Evolutionary conservation across 2,797 vertebrate species (phyloP), one percentile per base, ranked within the genome.

Genomic region (Ispidina picta): DNA sequence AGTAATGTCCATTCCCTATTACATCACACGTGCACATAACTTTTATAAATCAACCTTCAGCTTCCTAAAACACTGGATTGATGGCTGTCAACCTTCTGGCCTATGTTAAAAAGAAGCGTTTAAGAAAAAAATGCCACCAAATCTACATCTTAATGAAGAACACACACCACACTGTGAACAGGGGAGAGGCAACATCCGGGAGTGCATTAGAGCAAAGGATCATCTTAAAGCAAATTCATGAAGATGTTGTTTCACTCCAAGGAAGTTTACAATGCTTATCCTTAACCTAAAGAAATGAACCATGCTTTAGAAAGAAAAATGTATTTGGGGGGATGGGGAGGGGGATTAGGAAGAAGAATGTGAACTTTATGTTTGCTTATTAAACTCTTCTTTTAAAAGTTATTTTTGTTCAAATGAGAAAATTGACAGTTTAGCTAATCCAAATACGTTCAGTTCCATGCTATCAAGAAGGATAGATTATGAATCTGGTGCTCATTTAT

Each of bases 381-480:
- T 93, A 93, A 93, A 85, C 62, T 69, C 83, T 69, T 54, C 35
- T 90, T 91, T 80, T 74, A 68, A 60, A 90, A 86, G 28, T 64
- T 86, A 77, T 78, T 89, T 91, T 62, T 92, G 33, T 69, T 88
- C 54, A 93, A 90, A 64, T 29, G 49, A 90, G 31, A 70, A 19
- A 70, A 33, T 79, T 92, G 64, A 77, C 80, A 79, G 55, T 76
- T 86, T 68, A 83, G 56, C 77, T 88, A 72, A 75, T 13, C 72
- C 92, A 95, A 94, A 93, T 65, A 48, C 33, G 52, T 55, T 93
- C 83, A 78, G 70, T 88, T 91, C 59, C 92, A 93, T 90, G 91
- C 78, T 88, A 94, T 94, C 75, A 84, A 90, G 74, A 90, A 91
- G 83, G 59, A 79, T 37, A 84, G 86, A 95, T 92, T 94, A 84